Evolutionary conservation across 2,113 vertebrate species (phyloP).

Genomic region (Aleadryas rufinucha): DNA sequence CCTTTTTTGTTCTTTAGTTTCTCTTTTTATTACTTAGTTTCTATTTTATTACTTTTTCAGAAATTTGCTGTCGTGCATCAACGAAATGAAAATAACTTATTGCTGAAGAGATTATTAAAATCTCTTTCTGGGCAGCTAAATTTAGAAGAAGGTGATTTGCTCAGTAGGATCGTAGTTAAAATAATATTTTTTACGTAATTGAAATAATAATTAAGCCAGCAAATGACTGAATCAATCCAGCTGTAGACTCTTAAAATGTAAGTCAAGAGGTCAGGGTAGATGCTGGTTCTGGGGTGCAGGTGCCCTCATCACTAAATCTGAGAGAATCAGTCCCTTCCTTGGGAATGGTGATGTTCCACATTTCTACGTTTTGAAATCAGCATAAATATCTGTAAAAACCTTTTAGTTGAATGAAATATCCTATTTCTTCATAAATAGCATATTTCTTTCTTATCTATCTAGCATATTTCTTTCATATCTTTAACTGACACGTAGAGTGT

Average conservation of each 20-base stretch:
- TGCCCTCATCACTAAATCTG: background rate
- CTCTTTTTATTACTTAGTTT: background rate
- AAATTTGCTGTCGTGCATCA: background rate
- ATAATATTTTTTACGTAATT: background rate
- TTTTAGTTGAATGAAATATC: background rate
- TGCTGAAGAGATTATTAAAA: background rate
- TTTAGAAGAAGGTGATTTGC: background rate
- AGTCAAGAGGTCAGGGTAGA: background rate
- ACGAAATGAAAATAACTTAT: background rate
- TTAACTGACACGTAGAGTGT: background rate
- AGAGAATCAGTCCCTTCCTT: background rate
- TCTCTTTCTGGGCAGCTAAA: background rate
- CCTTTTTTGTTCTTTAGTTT: background rate
- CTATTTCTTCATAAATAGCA: background rate
- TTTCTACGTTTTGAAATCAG: rapidly evolving
- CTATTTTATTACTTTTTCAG: background rate
- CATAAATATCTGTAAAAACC: background rate
- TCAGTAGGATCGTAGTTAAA: background rate
- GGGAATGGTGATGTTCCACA: background rate
- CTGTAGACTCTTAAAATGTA: background rate
- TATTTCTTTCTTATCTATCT: background rate
- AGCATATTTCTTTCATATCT: rapidly evolving
- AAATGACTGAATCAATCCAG: background rate
- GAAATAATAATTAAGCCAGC: background rate
- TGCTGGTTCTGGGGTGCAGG: background rate